Evolutionary conservation across 2,797 vertebrate species (phyloP).

Genomic region (Manis crassicaudata): DNA sequence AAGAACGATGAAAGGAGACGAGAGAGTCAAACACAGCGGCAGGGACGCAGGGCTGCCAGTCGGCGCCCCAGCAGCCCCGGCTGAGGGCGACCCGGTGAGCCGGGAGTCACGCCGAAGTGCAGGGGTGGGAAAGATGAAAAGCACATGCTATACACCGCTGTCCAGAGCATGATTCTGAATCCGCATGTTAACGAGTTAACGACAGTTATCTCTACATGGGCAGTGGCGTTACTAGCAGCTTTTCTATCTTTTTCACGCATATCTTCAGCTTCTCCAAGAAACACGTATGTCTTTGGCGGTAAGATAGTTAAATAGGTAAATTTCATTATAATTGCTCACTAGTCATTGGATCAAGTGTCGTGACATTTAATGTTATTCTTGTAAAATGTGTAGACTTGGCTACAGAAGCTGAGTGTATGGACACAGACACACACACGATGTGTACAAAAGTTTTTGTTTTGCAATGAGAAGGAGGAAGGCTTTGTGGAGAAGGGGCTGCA

Average conservation of each 20-base stretch:
- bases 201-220: not conserved
- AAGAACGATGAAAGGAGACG: not conserved
- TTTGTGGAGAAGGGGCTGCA: not conserved
- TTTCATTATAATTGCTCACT: not conserved
- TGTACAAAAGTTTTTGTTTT: not conserved
- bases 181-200: not conserved
- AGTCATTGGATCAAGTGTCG: not conserved
- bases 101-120: not conserved
- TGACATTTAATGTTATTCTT: conserved; percentile 21
- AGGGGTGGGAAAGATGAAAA: not conserved
- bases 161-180: not conserved
- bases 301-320: not conserved
- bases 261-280: not conserved
- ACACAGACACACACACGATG: not conserved
- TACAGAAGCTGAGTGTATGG: not conserved
- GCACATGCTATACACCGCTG: not conserved
- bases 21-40: not conserved
- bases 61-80: not conserved
- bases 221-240: not conserved
- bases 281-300: not conserved
- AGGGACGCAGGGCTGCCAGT: not conserved
- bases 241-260: not conserved
- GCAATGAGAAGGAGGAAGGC: not conserved
- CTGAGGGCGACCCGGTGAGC: not conserved
- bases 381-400: not conserved